Evolutionary conservation across 2,113 vertebrate genomes (phyloP), one percentile per base, ranked within the genome.

Genomic region (Scophthalmus maximus): DNA sequence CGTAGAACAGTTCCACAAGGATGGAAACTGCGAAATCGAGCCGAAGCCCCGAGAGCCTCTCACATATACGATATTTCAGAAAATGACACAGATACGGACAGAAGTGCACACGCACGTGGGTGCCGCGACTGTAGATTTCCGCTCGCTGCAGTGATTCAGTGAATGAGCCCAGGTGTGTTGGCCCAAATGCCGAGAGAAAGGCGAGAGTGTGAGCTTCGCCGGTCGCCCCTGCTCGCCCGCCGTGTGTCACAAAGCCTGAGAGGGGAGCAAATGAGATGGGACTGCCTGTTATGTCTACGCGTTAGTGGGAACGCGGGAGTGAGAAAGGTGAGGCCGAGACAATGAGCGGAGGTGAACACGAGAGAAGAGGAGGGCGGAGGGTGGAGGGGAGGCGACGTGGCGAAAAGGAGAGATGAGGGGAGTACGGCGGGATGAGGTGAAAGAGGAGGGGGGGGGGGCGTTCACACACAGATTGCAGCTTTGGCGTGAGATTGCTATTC

Each of bases 191-290:
- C n/a, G n/a, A n/a, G n/a, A n/a, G n/a, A n/a, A n/a, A n/a, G n/a
- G n/a, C n/a, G n/a, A n/a, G n/a, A n/a, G n/a, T n/a, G n/a, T n/a
- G n/a, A n/a, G n/a, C n/a, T n/a, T n/a, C n/a, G n/a, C n/a, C n/a
- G n/a, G n/a, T n/a, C n/a, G n/a, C n/a, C n/a, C n/a, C n/a, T n/a
- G n/a, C n/a, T n/a, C n/a, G n/a, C n/a, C n/a, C 83, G 78, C 74
- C 32, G 56, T 81, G 59, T 73, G 65, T 75, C 56, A 38, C 50
- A 42, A 11, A 72, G 68, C 77, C 88, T 79, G 79, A 44, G 61
- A 81, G 76, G 78, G 76, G 82, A 87, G 82, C 78, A 71, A 76
- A 76, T 42, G 82, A 82, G 80, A 82, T 50, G 78, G 79, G 69
- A 58, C 67, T 20, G 46, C 50, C 3, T 22, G 70, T 49, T 27